Evolutionary conservation across 2,888 invertebrate genomes (phyloP).

Genomic region (Philopedon plagiatum): DNA sequence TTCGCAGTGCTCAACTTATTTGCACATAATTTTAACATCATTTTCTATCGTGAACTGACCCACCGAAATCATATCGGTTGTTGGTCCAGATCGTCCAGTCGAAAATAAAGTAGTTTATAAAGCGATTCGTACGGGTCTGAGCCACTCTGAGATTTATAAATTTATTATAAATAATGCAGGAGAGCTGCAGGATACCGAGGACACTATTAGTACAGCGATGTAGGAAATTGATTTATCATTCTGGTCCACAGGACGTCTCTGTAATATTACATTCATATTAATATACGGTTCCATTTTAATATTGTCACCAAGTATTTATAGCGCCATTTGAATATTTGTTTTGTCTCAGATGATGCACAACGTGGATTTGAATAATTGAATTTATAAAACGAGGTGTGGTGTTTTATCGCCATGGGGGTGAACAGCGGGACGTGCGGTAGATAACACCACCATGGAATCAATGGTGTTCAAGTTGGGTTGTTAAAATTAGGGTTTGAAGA

Average conservation of each 20-base stretch:
- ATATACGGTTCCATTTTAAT: constrained; percentile 69
- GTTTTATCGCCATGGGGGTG: constrained; percentile 62
- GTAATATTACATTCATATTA: constrained; percentile 68
- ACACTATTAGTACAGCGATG: constrained; percentile 68
- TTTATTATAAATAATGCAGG: constrained; percentile 68
- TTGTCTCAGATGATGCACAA: constrained; percentile 59
- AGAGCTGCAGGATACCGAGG: constrained; percentile 64
- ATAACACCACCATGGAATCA: constrained; percentile 18
- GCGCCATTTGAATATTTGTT: constrained; percentile 67
- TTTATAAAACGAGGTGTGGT: constrained; percentile 65
- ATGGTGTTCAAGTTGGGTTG: too few species aligned
- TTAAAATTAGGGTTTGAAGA: too few species aligned
- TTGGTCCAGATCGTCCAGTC: constrained; percentile 27
- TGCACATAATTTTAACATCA: too few species aligned
- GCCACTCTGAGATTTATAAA: constrained; percentile 65
- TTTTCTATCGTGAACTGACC: too few species aligned
- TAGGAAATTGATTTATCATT: constrained; percentile 70
- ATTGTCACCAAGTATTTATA: constrained; percentile 71
- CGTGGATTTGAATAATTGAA: constrained; percentile 66
- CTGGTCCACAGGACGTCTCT: constrained; percentile 63
- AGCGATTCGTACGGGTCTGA: constrained; percentile 59
- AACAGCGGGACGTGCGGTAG: constrained; percentile 26
- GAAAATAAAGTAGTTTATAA: constrained; percentile 40
- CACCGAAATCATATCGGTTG: background rate
- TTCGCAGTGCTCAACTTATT: too few species aligned